Conservation (phyloP, 53 echinoderm and acorn worm genomes). For the Hippasteria phrygiana region DNA sequence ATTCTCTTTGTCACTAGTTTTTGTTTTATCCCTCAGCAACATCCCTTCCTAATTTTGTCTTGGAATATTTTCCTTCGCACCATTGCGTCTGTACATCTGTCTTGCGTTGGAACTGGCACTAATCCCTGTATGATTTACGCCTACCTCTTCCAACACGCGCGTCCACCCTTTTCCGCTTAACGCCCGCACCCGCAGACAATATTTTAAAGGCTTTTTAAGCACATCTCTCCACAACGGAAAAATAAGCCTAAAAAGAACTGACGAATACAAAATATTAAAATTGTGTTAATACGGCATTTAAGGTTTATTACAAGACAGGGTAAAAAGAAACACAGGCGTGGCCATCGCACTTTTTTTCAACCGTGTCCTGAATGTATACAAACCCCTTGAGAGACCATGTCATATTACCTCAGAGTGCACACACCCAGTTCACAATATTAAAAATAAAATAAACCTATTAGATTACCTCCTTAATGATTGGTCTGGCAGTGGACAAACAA, state of each 20-base stretch:
- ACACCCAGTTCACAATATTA: conserved; percentile 30
- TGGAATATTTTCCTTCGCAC: too few relatives aligned
- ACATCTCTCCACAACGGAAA: background rate
- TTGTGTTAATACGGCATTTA: conserved; percentile 14
- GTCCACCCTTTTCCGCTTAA: background rate
- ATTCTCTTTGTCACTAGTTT: too few relatives aligned
- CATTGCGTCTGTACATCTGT: background rate
- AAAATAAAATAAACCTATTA: conserved; percentile 28
- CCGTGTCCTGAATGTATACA: background rate
- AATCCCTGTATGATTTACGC: background rate
- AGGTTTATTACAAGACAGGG: conserved; percentile 17
- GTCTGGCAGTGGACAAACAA: conserved; percentile 21
- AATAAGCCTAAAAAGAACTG: background rate
- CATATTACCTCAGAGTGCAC: conserved; percentile 26
- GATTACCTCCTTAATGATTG: conserved; percentile 31
- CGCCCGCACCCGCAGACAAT: background rate
- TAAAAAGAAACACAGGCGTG: background rate
- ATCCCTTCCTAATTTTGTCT: too few relatives aligned
- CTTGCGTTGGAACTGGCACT: background rate
- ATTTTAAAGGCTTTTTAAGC: background rate
- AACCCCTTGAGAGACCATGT: background rate
- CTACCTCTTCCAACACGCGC: background rate
- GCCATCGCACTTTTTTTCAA: conserved; percentile 17
- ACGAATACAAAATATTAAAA: background rate
- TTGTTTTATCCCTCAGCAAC: too few relatives aligned